Evolutionary conservation across 2,797 vertebrate species (phyloP).

Genomic region (Enteromius anoplus): DNA sequence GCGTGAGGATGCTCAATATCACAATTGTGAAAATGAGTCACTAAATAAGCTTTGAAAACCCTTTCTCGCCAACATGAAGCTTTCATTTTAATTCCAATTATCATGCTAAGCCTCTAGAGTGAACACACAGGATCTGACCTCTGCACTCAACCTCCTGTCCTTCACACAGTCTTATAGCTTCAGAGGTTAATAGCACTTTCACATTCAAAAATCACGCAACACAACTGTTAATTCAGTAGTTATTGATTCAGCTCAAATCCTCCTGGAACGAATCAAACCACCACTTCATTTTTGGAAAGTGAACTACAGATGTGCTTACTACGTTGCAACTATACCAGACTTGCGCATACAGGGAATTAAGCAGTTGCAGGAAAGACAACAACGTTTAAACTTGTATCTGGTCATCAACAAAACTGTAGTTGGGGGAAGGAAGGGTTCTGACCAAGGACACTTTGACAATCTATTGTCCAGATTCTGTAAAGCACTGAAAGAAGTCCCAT

Average conservation of each 20-base stretch:
- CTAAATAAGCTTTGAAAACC: slow-evolving; percentile 30
- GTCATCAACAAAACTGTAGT: slow-evolving; percentile 5
- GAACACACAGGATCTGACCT: slow-evolving; percentile 19
- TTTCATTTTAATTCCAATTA: slow-evolving; percentile 23
- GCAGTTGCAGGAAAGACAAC: neutral
- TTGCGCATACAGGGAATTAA: neutral
- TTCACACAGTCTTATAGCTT: neutral
- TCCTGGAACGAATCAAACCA: slow-evolving; percentile 1
- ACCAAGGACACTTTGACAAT: slow-evolving; percentile 43
- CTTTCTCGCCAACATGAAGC: neutral
- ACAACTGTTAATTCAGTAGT: neutral
- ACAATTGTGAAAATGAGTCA: neutral
- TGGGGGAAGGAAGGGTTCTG: slow-evolving; percentile 49
- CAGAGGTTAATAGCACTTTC: neutral
- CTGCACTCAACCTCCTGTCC: slow-evolving; percentile 13
- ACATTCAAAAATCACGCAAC: neutral
- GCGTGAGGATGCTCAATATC: neutral
- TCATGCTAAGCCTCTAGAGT: slow-evolving; percentile 17
- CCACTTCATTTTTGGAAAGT: neutral
- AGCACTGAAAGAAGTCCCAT: slow-evolving; percentile 46
- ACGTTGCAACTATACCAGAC: neutral
- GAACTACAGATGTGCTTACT: neutral
- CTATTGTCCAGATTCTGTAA: slow-evolving; percentile 51
- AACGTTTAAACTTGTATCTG: slow-evolving; percentile 10
- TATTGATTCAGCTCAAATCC: neutral